phyloP scores from a whole-genome alignment of 2,797 vertebrate genomes.

The Coregonus ussuriensis region DNA sequence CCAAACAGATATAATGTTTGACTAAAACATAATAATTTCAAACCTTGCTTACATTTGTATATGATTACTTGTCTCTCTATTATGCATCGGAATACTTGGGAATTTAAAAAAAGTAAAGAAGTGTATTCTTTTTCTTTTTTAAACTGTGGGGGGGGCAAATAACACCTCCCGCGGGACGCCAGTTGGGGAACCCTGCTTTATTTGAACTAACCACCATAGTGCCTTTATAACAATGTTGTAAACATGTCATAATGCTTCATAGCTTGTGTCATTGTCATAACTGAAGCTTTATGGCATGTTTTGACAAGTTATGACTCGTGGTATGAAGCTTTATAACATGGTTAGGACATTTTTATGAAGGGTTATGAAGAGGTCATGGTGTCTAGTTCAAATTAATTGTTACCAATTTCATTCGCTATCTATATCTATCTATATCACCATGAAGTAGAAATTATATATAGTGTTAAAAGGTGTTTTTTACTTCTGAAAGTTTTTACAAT shows the following conservation, averaged over 20 bases:
- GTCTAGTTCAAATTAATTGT: not conserved
- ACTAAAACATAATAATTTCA: too few relatives aligned
- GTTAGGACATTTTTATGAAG: not conserved
- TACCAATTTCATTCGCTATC: not conserved
- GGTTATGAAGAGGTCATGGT: not conserved
- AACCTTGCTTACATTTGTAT: too few relatives aligned
- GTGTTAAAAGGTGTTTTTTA: slow-evolving; percentile 65
- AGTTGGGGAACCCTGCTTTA: not conserved
- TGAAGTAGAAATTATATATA: slow-evolving; percentile 71
- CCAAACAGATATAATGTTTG: too few relatives aligned
- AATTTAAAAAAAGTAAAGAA: too few relatives aligned
- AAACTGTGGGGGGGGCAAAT: too few relatives aligned
- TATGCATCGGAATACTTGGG: too few relatives aligned
- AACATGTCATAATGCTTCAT: not conserved
- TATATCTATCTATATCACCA: slow-evolving; percentile 68
- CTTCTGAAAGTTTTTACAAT: slow-evolving; percentile 64
- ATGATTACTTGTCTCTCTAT: too few relatives aligned
- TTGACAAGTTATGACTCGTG: too few relatives aligned
- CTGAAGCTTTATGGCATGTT: too few relatives aligned
- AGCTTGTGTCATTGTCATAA: not conserved
- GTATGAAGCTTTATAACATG: not conserved
- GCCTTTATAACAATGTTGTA: not conserved
- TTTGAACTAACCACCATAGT: not conserved
- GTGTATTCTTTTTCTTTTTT: too few relatives aligned
- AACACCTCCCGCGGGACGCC: too few relatives aligned